These are phyloP conservation scores for Ophonus ardosiacus DNA, from an alignment of 2,888 invertebrate genomes.

Conservation along the genomic window DNA sequence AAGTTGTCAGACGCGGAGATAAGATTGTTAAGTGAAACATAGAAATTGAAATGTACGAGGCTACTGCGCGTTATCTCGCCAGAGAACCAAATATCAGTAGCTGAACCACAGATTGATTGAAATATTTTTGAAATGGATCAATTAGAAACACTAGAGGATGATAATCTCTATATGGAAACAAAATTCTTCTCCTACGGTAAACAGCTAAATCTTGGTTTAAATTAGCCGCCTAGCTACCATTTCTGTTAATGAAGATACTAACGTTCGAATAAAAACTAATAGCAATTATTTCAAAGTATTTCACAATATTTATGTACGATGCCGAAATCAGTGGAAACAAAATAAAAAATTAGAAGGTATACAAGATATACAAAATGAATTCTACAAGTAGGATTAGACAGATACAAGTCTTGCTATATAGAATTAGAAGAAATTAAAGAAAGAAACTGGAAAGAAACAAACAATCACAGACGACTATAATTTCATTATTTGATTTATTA, in stretches of 20 bases:
- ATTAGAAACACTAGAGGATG: background rate
- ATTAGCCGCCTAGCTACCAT: background rate
- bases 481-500: no score
- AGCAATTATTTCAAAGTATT: background rate
- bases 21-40: conserved; percentile 50
- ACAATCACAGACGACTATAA: no score
- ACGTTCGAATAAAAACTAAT: background rate
- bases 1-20: conserved; percentile 42
- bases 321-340: no score
- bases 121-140: conserved; percentile 48
- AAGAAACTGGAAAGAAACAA: no score
- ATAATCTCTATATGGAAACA: conserved; percentile 23
- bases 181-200: background rate
- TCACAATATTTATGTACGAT: background rate
- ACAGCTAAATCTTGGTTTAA: background rate
- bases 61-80: conserved; percentile 13
- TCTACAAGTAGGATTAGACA: no score
- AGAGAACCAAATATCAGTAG: background rate
- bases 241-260: background rate
- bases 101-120: background rate
- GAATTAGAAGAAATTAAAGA: no score
- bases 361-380: no score
- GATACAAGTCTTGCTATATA: no score
- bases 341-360: no score
- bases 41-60: conserved; percentile 37